Percentiles rank a stretch among this genome's conserved stretches.
Conservation (phyloP, 2,113 vertebrate species). For the Gavialis gangeticus region DNA sequence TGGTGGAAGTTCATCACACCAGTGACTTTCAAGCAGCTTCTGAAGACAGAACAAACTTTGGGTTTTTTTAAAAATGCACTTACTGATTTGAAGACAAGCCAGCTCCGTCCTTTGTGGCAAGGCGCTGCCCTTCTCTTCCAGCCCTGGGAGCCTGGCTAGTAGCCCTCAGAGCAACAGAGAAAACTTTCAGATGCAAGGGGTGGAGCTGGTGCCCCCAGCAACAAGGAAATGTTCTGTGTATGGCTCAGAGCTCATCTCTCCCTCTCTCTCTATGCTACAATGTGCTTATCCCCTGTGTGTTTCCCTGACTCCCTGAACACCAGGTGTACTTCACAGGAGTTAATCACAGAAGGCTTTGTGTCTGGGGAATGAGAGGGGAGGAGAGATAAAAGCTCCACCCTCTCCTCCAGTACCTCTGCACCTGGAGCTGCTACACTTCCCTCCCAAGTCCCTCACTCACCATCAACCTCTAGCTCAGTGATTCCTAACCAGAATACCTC, state of each 20-base stretch:
- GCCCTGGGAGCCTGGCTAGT: neutral
- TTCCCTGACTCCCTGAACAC: neutral
- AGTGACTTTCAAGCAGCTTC: fast-evolving
- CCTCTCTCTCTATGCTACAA: neutral
- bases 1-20: neutral
- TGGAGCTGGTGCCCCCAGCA: neutral
- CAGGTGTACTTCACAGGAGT: neutral
- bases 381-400: neutral
- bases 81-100: neutral
- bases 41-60: neutral
- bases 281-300: neutral
- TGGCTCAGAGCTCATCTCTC: fast-evolving
- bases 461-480: neutral
- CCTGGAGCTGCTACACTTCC: neutral
- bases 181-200: neutral
- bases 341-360: neutral
- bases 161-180: neutral
- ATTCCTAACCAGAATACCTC: too few relatives aligned
- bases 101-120: neutral
- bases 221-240: neutral
- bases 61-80: fast-evolving
- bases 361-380: constrained; percentile 18
- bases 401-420: neutral
- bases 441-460: neutral
- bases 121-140: neutral